Conservation (phyloP, 2,888 invertebrate species). For the Opisthograptis luteolata region DNA sequence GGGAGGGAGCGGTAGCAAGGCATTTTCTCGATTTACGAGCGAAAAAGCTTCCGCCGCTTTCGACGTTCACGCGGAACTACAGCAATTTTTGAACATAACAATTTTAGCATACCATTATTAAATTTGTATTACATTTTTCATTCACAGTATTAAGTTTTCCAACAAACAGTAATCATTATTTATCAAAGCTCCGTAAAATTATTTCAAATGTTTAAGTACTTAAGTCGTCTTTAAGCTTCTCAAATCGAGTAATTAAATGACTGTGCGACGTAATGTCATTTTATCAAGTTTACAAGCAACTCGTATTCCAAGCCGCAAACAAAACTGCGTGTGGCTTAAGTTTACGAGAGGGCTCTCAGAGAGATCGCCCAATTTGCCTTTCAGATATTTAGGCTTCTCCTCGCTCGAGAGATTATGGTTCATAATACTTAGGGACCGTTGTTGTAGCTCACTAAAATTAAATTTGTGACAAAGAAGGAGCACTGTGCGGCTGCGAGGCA, state of each 20-base stretch:
- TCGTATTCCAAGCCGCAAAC: conserved; percentile 31
- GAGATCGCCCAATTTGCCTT: conserved; percentile 57
- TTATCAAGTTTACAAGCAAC: conserved; percentile 35
- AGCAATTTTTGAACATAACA: conserved; percentile 48
- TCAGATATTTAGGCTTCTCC: conserved; percentile 51
- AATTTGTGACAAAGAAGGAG: conserved; percentile 62
- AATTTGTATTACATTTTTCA: conserved; percentile 31
- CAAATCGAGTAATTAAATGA: conserved; percentile 22
- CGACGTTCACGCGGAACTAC: conserved; percentile 46
- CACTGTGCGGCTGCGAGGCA: conserved; percentile 45
- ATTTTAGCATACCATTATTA: conserved; percentile 41
- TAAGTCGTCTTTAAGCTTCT: conserved; percentile 5
- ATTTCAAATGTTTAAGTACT: conserved; percentile 3
- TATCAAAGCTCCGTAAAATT: not conserved
- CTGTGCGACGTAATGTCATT: conserved; percentile 20
- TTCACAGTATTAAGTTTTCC: not conserved
- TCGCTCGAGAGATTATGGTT: conserved; percentile 57
- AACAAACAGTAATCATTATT: not conserved
- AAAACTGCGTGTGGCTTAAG: conserved; percentile 45
- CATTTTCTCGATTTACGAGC: conserved; percentile 64
- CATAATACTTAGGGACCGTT: conserved; percentile 54
- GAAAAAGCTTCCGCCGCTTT: conserved; percentile 65
- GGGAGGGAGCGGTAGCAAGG: conserved; percentile 54
- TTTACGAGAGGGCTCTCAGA: conserved; percentile 53
- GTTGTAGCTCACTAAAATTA: conserved; percentile 64